Percentiles rank a stretch among this genome's conserved stretches.
phyloP scores from a whole-genome alignment of 2,113 vertebrate genomes.

The Empidonax traillii region DNA sequence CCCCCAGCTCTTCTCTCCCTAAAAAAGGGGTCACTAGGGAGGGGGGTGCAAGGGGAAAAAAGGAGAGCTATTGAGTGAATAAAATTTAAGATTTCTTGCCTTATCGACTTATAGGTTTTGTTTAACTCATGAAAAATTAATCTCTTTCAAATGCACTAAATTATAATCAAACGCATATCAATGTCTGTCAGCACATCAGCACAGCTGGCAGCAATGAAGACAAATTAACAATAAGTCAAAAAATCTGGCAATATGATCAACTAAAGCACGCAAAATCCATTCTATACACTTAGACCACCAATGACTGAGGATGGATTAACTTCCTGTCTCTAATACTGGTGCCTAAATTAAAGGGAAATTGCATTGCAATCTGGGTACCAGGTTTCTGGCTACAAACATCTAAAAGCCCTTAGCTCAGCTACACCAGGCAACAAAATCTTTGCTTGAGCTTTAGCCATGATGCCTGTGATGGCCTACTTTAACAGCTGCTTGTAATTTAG shows the following conservation, averaged over 20 bases:
- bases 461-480: background rate
- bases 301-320: slow-evolving; percentile 76
- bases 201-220: slow-evolving; percentile 85
- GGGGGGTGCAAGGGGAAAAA: background rate
- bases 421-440: slow-evolving; percentile 22
- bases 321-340: slow-evolving; percentile 80
- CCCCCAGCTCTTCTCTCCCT: background rate
- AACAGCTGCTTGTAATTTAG: slow-evolving; percentile 62
- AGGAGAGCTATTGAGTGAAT: background rate
- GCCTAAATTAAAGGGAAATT: slow-evolving; percentile 82
- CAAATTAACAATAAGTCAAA: slow-evolving; percentile 79
- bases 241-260: slow-evolving; percentile 81
- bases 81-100: slow-evolving; percentile 24
- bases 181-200: slow-evolving; percentile 75
- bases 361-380: slow-evolving; percentile 74
- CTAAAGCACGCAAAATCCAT: slow-evolving; percentile 72
- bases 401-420: slow-evolving; percentile 48
- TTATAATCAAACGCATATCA: slow-evolving; percentile 58
- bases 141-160: slow-evolving; percentile 54
- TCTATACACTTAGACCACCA: slow-evolving; percentile 75
- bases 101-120: slow-evolving; percentile 41
- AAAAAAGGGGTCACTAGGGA: background rate
- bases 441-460: background rate
- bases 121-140: slow-evolving; percentile 43
- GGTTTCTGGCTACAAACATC: slow-evolving; percentile 71